Evolutionary conservation across 1,140 invertebrate genomes (phyloP).

Genomic region (Saccostrea echinata): DNA sequence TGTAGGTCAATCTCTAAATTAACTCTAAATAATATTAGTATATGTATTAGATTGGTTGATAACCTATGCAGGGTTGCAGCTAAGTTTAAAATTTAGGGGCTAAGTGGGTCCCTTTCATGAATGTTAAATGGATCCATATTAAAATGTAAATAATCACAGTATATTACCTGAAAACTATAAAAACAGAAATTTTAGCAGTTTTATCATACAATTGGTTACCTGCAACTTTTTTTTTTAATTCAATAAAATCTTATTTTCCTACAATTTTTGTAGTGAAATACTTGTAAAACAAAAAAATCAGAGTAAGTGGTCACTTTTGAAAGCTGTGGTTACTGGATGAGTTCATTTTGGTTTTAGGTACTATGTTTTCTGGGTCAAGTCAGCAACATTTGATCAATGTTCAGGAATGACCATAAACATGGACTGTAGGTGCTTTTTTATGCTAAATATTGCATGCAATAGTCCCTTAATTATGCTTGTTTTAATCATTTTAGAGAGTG

Average conservation of each 20-base stretch:
- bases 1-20: too few species aligned
- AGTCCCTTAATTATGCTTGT: not conserved
- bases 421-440: not conserved
- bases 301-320: not conserved
- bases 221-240: not conserved
- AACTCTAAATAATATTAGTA: too few species aligned
- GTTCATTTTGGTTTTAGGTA: slow-evolving; percentile 15
- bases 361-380: slow-evolving; percentile 30
- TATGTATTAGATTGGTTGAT: too few species aligned
- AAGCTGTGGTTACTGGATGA: not conserved
- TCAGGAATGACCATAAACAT: not conserved
- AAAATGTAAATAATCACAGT: too few species aligned
- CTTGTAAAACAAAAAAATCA: not conserved
- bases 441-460: not conserved
- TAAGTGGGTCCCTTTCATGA: too few species aligned
- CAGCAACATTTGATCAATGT: slow-evolving; percentile 17
- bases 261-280: not conserved
- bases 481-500: not conserved
- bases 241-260: not conserved
- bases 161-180: too few species aligned
- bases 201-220: too few species aligned
- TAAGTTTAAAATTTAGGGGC: too few species aligned
- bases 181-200: too few species aligned
- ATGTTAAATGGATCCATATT: too few species aligned
- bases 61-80: too few species aligned